Evolutionary conservation across 2,888 invertebrate genomes (phyloP).

Genomic region (Drosophila cognata): DNA sequence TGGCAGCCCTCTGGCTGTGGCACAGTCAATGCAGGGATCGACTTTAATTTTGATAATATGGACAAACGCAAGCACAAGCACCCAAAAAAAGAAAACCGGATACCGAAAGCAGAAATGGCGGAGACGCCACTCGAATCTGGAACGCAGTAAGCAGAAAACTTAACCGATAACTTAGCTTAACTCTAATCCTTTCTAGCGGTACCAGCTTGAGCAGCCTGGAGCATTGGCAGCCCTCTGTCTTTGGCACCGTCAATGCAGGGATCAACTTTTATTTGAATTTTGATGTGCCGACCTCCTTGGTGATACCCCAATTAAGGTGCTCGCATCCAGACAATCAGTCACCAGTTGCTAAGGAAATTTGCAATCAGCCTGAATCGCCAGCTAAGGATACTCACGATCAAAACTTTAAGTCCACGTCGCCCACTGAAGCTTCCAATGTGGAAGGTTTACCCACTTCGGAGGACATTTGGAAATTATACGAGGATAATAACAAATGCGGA

Average conservation of each 20-base stretch:
- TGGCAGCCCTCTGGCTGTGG: too few relatives aligned
- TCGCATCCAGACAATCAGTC: not conserved
- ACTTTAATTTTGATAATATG: too few relatives aligned
- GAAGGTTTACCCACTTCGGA: not conserved
- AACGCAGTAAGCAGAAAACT: not conserved
- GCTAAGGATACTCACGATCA: not conserved
- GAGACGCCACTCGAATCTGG: too few relatives aligned
- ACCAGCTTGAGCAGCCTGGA: not conserved
- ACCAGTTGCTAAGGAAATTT: not conserved
- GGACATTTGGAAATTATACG: not conserved
- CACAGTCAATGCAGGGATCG: too few relatives aligned
- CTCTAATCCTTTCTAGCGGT: not conserved
- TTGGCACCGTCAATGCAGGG: too few relatives aligned
- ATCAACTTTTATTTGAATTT: not conserved
- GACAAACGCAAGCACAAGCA: too few relatives aligned
- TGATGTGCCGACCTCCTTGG: not conserved
- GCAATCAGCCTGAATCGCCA: not conserved
- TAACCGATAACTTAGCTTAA: not conserved
- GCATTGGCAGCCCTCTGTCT: not conserved
- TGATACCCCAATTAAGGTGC: slow-evolving; percentile 1
- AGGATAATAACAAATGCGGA: not conserved
- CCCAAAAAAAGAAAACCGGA: too few relatives aligned
- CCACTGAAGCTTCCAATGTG: not conserved
- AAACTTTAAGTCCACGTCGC: not conserved
- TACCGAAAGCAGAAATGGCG: too few relatives aligned